These are phyloP conservation scores for Pampus argenteus DNA, from an alignment of 2,797 vertebrate species.

Conservation along the genomic window DNA sequence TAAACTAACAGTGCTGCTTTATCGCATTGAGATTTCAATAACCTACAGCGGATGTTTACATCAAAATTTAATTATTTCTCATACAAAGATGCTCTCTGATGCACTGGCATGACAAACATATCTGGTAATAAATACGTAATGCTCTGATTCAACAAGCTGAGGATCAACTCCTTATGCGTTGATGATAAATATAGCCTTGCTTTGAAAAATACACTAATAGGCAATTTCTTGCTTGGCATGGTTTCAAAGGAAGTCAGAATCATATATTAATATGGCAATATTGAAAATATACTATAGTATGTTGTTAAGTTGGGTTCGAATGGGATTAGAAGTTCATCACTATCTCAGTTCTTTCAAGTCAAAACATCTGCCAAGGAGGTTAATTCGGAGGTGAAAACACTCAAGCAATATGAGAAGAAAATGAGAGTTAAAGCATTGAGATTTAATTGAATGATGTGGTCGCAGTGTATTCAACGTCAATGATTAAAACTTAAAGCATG, in stretches of 20 bases:
- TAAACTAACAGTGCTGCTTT: constrained; percentile 18
- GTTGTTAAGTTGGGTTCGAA: constrained; percentile 60
- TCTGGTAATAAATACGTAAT: constrained; percentile 22
- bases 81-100: constrained; percentile 10
- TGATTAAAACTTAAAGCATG: constrained; percentile 70
- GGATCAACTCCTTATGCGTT: constrained; percentile 31
- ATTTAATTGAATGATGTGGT: constrained; percentile 73
- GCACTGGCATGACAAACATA: constrained; percentile 26
- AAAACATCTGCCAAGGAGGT: constrained; percentile 65
- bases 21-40: background rate
- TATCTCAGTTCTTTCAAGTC: constrained; percentile 56
- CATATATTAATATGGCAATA: constrained; percentile 56
- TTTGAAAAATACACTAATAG: constrained; percentile 58
- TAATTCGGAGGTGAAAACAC: constrained; percentile 61
- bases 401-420: constrained; percentile 50
- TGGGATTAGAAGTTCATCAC: constrained; percentile 64
- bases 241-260: constrained; percentile 65
- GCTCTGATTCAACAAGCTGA: constrained; percentile 50
- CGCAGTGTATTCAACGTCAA: constrained; percentile 48
- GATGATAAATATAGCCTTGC: constrained; percentile 63
- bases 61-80: background rate
- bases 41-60: background rate
- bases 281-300: constrained; percentile 47
- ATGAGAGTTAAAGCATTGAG: constrained; percentile 52
- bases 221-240: constrained; percentile 58